phyloP scores from a whole-genome alignment of 37 sponge, comb jelly and placozoan genomes.

The Mnemiopsis leidyi region DNA sequence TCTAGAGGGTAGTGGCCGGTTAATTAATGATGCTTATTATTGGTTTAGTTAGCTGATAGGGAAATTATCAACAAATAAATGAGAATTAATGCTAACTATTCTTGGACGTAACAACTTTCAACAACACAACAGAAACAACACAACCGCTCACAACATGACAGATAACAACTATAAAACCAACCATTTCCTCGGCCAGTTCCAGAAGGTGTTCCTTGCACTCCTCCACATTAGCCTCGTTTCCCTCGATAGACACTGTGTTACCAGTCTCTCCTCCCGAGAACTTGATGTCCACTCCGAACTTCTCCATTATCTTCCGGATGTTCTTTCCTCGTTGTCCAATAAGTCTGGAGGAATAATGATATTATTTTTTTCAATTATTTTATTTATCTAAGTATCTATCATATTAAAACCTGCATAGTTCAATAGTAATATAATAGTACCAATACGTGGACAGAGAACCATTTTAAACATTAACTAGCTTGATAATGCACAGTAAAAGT shows the following conservation, averaged over 20 bases:
- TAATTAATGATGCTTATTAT: not conserved
- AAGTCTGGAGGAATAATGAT: slow-evolving; percentile 72
- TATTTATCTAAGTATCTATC: too few relatives aligned
- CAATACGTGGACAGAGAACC: too few relatives aligned
- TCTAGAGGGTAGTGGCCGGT: not conserved
- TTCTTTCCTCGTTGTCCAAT: slow-evolving; percentile 80
- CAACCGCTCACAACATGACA: too few relatives aligned
- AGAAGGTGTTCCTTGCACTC: slow-evolving; percentile 84
- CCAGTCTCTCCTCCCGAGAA: slow-evolving; percentile 80
- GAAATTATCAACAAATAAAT: not conserved
- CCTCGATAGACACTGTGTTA: slow-evolving; percentile 72
- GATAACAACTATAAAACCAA: too few relatives aligned
- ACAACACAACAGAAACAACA: too few relatives aligned
- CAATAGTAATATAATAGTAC: too few relatives aligned
- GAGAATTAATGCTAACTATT: too few relatives aligned
- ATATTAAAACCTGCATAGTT: too few relatives aligned
- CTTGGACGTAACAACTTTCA: too few relatives aligned
- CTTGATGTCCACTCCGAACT: slow-evolving; percentile 76
- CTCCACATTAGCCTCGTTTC: slow-evolving; percentile 84
- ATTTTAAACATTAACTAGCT: too few relatives aligned
- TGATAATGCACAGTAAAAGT: too few relatives aligned
- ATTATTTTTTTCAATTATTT: too few relatives aligned
- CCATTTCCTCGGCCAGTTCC: slow-evolving; percentile 78
- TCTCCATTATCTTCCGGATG: slow-evolving; percentile 87
- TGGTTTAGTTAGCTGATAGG: not conserved